phyloP scores from a whole-genome alignment of 2,113 vertebrate genomes.

The Origma solitaria region DNA sequence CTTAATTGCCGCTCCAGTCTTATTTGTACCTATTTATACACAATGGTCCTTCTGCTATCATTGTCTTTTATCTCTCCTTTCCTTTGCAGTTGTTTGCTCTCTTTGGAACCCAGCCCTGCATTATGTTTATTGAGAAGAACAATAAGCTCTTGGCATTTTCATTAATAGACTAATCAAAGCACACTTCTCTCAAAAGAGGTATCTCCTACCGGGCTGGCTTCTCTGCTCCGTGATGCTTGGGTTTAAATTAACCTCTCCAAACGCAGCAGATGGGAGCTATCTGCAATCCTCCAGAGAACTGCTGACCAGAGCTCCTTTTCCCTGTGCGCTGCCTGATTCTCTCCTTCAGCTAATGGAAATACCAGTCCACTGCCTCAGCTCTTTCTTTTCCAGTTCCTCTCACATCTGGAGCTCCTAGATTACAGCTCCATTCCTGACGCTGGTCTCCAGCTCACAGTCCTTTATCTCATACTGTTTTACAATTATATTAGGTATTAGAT shows the following conservation, averaged over 20 bases:
- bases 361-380: background rate
- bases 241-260: conserved; percentile 57
- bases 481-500: background rate
- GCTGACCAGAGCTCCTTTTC: conserved; percentile 29
- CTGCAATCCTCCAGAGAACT: conserved; percentile 25
- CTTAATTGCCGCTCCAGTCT: background rate
- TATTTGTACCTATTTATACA: conserved; percentile 10
- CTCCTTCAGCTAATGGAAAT: background rate
- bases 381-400: background rate
- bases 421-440: background rate
- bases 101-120: background rate
- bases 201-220: background rate
- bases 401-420: background rate
- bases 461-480: background rate
- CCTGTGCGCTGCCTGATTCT: background rate
- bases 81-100: conserved; percentile 11
- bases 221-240: background rate
- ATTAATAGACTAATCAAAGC: conserved; percentile 57
- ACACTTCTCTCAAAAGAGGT: conserved; percentile 41
- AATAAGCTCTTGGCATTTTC: conserved; percentile 45
- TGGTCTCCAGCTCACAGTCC: background rate
- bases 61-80: conserved; percentile 40
- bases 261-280: conserved; percentile 46
- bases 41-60: conserved; percentile 20
- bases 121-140: conserved; percentile 42